phyloP scores from a whole-genome alignment of 2,888 invertebrate species.

The Cephus pulcher region DNA sequence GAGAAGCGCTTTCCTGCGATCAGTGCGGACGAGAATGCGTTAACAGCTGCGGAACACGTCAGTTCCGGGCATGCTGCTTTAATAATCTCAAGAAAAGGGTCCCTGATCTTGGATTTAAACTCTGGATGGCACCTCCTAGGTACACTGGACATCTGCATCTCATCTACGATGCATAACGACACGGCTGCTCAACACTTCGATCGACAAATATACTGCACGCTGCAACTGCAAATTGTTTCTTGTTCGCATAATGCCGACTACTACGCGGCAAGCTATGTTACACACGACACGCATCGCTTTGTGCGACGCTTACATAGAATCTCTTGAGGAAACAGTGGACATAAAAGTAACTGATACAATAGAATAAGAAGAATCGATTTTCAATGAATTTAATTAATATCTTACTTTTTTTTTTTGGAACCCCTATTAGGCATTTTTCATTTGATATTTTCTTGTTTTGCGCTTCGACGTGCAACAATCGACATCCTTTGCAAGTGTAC shows the following conservation, averaged over 20 bases:
- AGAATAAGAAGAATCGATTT: background rate
- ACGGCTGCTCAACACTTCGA: background rate
- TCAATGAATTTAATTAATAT: background rate
- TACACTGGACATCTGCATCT: constrained; percentile 35
- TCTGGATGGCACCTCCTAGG: constrained; percentile 39
- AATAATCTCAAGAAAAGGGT: constrained; percentile 75
- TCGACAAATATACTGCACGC: background rate
- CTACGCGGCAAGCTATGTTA: background rate
- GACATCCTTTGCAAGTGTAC: background rate
- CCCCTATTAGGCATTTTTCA: too few relatives aligned
- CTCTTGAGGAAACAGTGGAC: background rate
- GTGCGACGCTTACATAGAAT: background rate
- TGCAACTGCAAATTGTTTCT: background rate
- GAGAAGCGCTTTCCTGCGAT: constrained; percentile 74
- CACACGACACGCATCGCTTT: background rate
- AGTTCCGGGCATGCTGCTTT: constrained; percentile 79
- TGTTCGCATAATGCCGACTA: background rate
- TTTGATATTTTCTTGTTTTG: too few relatives aligned
- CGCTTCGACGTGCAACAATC: too few relatives aligned
- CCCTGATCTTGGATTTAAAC: constrained; percentile 39
- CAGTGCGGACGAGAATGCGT: constrained; percentile 78
- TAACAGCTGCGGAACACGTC: constrained; percentile 76
- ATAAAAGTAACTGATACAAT: background rate
- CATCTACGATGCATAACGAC: constrained; percentile 37
- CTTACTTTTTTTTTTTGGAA: background rate